Base-by-base conservation (phyloP, 1,140 invertebrate species). In the Triops cancriformis region DNA sequence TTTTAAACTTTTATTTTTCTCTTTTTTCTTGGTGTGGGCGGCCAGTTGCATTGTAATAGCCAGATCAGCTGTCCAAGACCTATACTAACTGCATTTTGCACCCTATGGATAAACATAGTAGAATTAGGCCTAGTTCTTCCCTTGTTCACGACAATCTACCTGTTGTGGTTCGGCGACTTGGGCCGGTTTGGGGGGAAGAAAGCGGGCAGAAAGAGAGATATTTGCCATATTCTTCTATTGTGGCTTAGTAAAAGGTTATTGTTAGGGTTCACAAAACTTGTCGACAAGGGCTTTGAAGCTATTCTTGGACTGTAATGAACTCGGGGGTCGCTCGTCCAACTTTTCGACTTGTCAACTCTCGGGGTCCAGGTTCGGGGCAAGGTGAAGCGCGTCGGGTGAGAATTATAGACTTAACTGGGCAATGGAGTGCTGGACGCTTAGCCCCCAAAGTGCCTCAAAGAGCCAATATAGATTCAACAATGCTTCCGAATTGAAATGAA, bases 381-480 rank as follows among this genome's bases (percentile, higher is more conserved):
- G n/a, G n/a, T n/a, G 18, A 23, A 64, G 51, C 51, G 51, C 51
- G n/a, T 64, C 51, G 14, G 51, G 10, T 64, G 51, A 0, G 51
- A 64, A 23, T 64, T 64, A 64, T 64, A 64, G 51, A 64, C 51
- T 64, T 37, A 37, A 37, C 31, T n/a, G 5, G 51, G 5, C 10
- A 64, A 64, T 64, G 51, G 51, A 64, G 51, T 64, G 51, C 51
- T 64, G 51, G 51, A 64, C 51, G 10, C 18, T n/a, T 64, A 23
- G 51, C 51, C 51, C 51, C 51, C 51, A 64, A 64, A 64, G 51
- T 64, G 51, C 51, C 51, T 64, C 51, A 64, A 64, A 64, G 14
- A 64, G 51, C 51, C 51, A 64, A 64, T 64, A 23, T 64, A 64
- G 51, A 23, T 64, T 64, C 51, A 5, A 64, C 51, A 64, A 64